Evolutionary conservation across 2,797 vertebrate species (phyloP).

Genomic region (Graptemys geographica): DNA sequence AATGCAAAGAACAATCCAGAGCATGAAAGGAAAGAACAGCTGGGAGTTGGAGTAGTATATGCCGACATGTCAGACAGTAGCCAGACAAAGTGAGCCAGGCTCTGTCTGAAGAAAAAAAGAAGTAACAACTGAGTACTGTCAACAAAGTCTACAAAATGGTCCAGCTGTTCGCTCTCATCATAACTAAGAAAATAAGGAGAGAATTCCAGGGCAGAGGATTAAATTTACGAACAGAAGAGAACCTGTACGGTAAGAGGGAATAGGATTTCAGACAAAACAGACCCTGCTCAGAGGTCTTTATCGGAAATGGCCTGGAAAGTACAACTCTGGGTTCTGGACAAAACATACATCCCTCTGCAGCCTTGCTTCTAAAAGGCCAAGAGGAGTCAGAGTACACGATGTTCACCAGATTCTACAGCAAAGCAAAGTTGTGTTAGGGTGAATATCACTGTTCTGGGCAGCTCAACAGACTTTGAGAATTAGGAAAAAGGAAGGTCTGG

Average conservation of each 20-base stretch:
- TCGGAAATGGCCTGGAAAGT: slow-evolving; percentile 33
- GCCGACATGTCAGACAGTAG: slow-evolving; percentile 84
- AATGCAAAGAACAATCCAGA: slow-evolving; percentile 78
- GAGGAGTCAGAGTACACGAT: slow-evolving; percentile 19
- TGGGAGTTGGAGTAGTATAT: slow-evolving; percentile 75
- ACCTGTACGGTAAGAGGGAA: slow-evolving; percentile 58
- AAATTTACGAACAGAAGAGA: slow-evolving; percentile 66
- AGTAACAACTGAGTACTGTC: slow-evolving; percentile 67
- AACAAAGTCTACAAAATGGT: slow-evolving; percentile 68
- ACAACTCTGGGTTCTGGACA: background rate
- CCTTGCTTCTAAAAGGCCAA: slow-evolving; percentile 25
- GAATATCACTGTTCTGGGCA: background rate
- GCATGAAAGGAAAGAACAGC: slow-evolving; percentile 82
- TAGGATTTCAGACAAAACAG: slow-evolving; percentile 60
- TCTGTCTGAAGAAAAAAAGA: slow-evolving; percentile 68
- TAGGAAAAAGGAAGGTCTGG: slow-evolving; percentile 33
- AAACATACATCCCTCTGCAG: background rate
- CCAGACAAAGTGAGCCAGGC: slow-evolving; percentile 80
- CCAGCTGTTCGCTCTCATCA: slow-evolving; percentile 79
- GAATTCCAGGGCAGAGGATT: slow-evolving; percentile 62
- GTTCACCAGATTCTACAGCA: slow-evolving; percentile 36
- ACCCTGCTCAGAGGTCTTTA: background rate
- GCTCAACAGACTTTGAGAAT: slow-evolving; percentile 53
- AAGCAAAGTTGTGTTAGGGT: background rate
- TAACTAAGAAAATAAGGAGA: slow-evolving; percentile 68